Evolutionary conservation across 1,140 invertebrate genomes (phyloP), one percentile per base, ranked within the genome.

Genomic region (Solen grandis): DNA sequence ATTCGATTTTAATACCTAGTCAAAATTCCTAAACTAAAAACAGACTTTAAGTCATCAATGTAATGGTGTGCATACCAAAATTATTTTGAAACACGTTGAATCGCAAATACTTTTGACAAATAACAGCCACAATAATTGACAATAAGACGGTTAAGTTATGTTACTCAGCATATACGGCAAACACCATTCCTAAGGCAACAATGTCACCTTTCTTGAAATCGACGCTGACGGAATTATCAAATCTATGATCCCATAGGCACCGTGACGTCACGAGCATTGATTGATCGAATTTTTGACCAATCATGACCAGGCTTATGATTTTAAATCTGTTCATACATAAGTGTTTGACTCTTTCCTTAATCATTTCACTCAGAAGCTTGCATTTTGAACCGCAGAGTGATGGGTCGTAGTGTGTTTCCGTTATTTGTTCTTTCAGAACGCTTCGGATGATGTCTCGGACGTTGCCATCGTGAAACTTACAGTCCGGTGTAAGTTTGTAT

Each of bases 181-280:
- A 92, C n/a, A 92, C 87, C 52, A 87, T 88, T 2, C 88, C 91
- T 31, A 88, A 77, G 27, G 89, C 89, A 79, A 85, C 88, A 29
- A 89, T 82, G 50, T 83, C 83, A 27, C 74, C 83, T 25, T 85
- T 82, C 50, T 88, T 85, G 22, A 86, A 81, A 25, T 77, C 84
- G 2, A 81, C 86, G 50, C 86, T 85, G 16, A 89, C 84, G 63
- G 82, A 88, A 82, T 90, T 91, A 80, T 92, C 91, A 63, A 85
- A 85, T 73, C 82, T 77, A 35, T 88, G 81, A 75, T 92, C 87
- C 91, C 91, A 92, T 1, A 91, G 79, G 81, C 88, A 91, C 25
- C 90, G 79, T 22, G 90, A 91, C 2, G 85, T 84, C 10, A 90
- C 82, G 60, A 85, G 31, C 78, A 91, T 81, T 27, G 85, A 86